These are phyloP conservation scores for Bombus difficillimus DNA, from an alignment of 1,140 invertebrate species.

Conservation along the genomic window DNA sequence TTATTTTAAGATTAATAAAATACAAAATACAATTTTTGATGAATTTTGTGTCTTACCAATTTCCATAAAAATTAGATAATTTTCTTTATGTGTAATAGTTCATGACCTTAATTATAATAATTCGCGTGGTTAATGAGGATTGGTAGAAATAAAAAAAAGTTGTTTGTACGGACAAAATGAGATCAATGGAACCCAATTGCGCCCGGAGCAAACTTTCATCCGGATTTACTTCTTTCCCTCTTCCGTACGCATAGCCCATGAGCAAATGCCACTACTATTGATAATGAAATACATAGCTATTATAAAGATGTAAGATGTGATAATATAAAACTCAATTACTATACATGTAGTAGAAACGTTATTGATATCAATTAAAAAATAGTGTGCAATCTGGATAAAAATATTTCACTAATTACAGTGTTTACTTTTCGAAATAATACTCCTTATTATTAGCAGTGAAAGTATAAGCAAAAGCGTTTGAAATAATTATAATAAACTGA, in stretches of 20 bases:
- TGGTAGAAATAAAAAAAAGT: background rate
- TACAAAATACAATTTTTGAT: background rate
- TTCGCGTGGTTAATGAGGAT: background rate
- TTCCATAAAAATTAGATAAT: background rate
- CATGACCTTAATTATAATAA: background rate
- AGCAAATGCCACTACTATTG: background rate
- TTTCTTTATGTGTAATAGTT: background rate
- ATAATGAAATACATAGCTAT: background rate
- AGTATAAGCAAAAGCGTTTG: background rate
- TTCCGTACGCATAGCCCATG: background rate
- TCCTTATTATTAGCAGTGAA: background rate
- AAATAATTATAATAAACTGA: background rate
- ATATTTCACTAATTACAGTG: background rate
- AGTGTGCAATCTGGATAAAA: background rate
- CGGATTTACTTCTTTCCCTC: slow-evolving; percentile 12
- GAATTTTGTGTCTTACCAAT: background rate
- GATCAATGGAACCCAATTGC: slow-evolving; percentile 23
- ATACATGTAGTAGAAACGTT: background rate
- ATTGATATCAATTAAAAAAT: background rate
- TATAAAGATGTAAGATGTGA: background rate
- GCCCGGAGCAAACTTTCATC: slow-evolving; percentile 64
- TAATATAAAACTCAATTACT: too few species aligned
- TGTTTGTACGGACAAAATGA: background rate
- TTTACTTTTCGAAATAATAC: background rate
- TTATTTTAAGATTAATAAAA: background rate